Evolutionary conservation across 2,113 vertebrate genomes (phyloP).

Genomic region (Addax nasomaculatus): DNA sequence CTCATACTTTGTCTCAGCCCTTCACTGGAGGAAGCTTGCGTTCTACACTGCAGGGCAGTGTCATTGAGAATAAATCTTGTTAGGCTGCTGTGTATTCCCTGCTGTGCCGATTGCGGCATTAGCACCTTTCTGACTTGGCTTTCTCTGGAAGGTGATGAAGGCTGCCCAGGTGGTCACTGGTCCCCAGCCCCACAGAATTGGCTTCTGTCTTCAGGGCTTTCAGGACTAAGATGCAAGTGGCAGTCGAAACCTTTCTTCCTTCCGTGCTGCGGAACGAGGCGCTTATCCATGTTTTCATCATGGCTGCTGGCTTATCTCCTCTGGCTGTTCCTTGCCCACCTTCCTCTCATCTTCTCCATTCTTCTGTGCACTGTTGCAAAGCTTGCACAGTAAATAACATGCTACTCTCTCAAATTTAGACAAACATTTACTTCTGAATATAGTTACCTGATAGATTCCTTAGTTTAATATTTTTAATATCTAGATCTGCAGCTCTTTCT

Average conservation of each 20-base stretch:
- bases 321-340: not conserved
- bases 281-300: accelerated
- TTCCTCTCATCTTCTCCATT: not conserved
- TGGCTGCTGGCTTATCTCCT: not conserved
- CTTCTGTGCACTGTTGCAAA: not conserved
- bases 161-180: not conserved
- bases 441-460: not conserved
- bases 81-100: not conserved
- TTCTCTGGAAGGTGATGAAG: not conserved
- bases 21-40: not conserved
- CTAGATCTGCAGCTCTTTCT: not conserved
- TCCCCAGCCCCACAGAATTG: not conserved
- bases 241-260: not conserved
- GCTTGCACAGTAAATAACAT: not conserved
- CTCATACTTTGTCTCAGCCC: not conserved
- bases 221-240: not conserved
- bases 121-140: not conserved
- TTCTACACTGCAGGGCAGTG: not conserved
- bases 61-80: not conserved
- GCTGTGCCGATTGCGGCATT: accelerated
- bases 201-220: not conserved
- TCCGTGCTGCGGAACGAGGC: not conserved
- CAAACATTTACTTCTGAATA: not conserved
- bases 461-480: not conserved
- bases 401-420: not conserved